These are phyloP conservation scores for Panzeria rudis DNA, from an alignment of 2,888 invertebrate species.

Conservation along the genomic window DNA sequence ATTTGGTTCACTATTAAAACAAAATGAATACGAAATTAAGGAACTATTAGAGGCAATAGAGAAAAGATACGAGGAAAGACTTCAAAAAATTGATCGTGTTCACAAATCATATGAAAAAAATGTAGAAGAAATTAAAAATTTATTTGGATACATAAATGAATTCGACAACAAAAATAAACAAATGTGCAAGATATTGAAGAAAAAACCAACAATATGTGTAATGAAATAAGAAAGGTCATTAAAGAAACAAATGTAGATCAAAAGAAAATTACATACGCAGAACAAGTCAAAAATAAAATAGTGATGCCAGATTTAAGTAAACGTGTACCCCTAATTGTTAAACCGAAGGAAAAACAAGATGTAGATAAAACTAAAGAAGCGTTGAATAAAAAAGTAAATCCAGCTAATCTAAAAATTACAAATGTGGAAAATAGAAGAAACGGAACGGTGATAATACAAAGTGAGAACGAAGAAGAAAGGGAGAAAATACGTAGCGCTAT, in stretches of 20 bases:
- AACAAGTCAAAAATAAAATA: background rate
- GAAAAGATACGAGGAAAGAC: background rate
- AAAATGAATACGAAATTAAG: conserved; percentile 5
- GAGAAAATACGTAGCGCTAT: background rate
- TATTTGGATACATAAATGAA: too few relatives aligned
- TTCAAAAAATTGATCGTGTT: background rate
- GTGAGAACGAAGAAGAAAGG: background rate
- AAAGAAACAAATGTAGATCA: background rate
- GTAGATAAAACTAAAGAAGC: too few relatives aligned
- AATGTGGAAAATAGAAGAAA: conserved; percentile 13
- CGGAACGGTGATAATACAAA: conserved; percentile 4
- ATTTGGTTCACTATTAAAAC: background rate
- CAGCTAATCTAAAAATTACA: conserved; percentile 6
- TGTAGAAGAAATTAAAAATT: too few relatives aligned
- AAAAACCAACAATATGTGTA: background rate
- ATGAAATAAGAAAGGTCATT: conserved; percentile 4
- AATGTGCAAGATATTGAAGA: too few relatives aligned
- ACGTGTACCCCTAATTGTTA: too few relatives aligned
- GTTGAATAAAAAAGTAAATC: too few relatives aligned
- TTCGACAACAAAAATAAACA: too few relatives aligned
- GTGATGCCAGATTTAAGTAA: conserved; percentile 1
- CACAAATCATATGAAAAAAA: too few relatives aligned
- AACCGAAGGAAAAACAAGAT: too few relatives aligned
- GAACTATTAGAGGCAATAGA: background rate
- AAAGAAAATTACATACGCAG: background rate